Base-by-base conservation (phyloP, 35 echinoderm and acorn worm species). In the Anneissia japonica region DNA sequence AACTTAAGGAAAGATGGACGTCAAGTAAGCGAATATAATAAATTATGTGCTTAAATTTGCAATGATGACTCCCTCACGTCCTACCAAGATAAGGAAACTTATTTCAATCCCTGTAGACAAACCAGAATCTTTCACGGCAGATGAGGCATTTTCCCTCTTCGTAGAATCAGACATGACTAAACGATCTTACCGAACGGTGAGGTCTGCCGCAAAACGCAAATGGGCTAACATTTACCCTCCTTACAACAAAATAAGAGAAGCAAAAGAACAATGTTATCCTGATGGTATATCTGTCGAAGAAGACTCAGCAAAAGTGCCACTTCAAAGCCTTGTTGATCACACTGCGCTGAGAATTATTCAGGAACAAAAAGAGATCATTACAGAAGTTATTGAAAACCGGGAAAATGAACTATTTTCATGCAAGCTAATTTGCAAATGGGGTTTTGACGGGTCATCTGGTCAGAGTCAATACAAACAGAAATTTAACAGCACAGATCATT, bases 21-120 rank as follows among this genome's bases (percentile, higher is more conserved):
- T n/a, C n/a, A n/a, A n/a, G n/a, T n/a, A n/a, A n/a, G n/a, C n/a
- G n/a, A n/a, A n/a, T n/a, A n/a, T n/a, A n/a, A n/a, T 86, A 13
- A 81, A 86, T 45, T 86, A 91, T 86, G 80, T 90, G 13, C 78
- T 90, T 14, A 84, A 90, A 37, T 90, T 90, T 85, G 56, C 82
- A 55, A 26, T 90, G 75, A 77, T 90, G 35, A 77, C 88, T 56
- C 82, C 82, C 51, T 79, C 83, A 37, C 72, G 46, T 81, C 83
- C 89, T 30, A 32, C 83, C 31, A 86, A 91, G 46, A 51, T 91
- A 31, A 86, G 83, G 39, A 91, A 86, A 74, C 89, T 86, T 17
- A 75, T 81, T 32, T 35, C 82, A 84, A 39, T 79, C 46, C 51
- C 21, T 84, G 51, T 35, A 45, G 39, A 34, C 37, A 35, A 74